A percentile compares a stretch with the other conserved stretches of the same genome.
Conservation (phyloP, 1,140 invertebrate genomes). For the Ceratitis capitata region DNA sequence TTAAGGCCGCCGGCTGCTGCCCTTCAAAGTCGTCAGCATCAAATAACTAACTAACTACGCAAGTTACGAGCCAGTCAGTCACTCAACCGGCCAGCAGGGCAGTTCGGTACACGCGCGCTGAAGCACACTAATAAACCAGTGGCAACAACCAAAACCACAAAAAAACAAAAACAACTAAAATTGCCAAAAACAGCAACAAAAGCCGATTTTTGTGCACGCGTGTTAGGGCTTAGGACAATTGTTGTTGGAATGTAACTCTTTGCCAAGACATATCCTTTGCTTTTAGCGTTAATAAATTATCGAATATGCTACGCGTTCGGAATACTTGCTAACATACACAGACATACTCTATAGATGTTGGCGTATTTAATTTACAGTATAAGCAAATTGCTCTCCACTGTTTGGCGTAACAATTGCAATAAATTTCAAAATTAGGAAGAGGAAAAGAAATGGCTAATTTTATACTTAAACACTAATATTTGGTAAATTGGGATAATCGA, state of each 20-base stretch:
- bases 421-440: too few relatives aligned
- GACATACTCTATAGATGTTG: too few relatives aligned
- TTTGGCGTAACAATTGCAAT: too few relatives aligned
- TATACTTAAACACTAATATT: too few relatives aligned
- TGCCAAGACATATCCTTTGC: neutral
- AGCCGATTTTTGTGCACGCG: neutral
- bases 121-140: neutral
- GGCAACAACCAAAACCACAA: neutral
- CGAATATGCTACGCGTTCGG: neutral
- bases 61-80: neutral
- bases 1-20: neutral
- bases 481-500: too few relatives aligned
- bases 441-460: too few relatives aligned
- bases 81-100: neutral
- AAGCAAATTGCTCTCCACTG: too few relatives aligned
- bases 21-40: neutral
- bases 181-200: neutral
- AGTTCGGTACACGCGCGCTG: neutral
- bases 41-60: neutral
- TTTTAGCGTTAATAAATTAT: neutral
- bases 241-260: neutral
- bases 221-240: neutral
- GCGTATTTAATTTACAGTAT: too few relatives aligned
- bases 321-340: constrained; percentile 3
- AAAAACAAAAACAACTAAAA: neutral